Evolutionary conservation across 2,888 invertebrate genomes (phyloP), one percentile per base, ranked within the genome.

Genomic region (Rhamphomyia laevipes): DNA sequence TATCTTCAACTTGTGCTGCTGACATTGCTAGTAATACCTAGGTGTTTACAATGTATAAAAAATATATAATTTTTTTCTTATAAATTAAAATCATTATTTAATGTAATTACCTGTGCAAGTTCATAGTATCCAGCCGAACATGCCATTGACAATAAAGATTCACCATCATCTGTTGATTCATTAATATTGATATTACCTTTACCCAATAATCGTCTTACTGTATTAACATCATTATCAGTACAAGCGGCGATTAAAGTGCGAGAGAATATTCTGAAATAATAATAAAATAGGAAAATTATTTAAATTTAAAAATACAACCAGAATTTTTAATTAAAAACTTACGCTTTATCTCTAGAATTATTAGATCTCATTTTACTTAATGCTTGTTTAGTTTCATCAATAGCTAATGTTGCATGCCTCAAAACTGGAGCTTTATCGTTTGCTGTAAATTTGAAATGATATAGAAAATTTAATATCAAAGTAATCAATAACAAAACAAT

Each of bases 91-190:
- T 21, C 4, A 21, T 21, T 21, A 21, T 21, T 21, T 21, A 42
- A n/a, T 42, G 11, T 10, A 27, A 31, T 53, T 72, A 87, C 93
- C 80, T 95, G 93, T 59, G 94, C 95, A 59, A 96, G 79, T 73
- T 96, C 95, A 75, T 89, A 95, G 74, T 95, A 95, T 45, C 96
- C 96, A 54, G 95, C 94, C 54, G 94, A 93, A 73, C 96, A 96
- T 53, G 96, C 96, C 62, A 96, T 81, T 48, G 94, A 94, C 55
- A 97, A 77, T 55, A 97, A 76, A 63, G 93, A 93, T 73, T 97
- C 96, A 57, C 95, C 96, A 72, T 96, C 95, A 72, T 96, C 95
- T 52, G 92, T 93, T 56, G 94, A 92, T 75, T 95, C 95, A 77
- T 93, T 90, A 53, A 94, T 89, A 63, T 88, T 90, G 51, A 91